Base-by-base conservation (phyloP, 1,140 invertebrate species). In the Apis laboriosa region DNA sequence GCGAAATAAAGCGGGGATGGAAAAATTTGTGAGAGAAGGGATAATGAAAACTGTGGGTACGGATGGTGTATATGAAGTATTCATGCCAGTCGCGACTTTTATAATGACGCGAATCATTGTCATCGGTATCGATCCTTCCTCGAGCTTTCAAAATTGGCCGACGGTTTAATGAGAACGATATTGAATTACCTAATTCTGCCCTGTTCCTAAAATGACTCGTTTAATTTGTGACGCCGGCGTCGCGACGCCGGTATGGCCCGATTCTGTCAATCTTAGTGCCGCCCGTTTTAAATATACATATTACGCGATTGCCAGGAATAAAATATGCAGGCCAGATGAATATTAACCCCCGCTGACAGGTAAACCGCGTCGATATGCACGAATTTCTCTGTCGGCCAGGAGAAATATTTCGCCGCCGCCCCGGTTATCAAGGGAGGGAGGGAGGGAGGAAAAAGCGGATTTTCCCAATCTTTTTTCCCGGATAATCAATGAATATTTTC, bases 181-280 rank as follows among this genome's bases (percentile, higher is more conserved):
- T 92, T 88, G 88, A 92, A 93, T 93, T 92, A 93, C 87, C 90
- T 88, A 92, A 89, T 92, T 92, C 83, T 89, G 87, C 78, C 63
- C 85, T 83, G 83, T 87, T 93, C 89, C 90, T 74, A 90, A 92
- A 93, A 91, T 92, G 91, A 93, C 89, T 93, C 90, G 85, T 93
- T 93, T 93, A 92, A 92, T 93, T 93, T 92, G 88, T 84, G 88
- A 91, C 87, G 64, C 56, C 73, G 80, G 78, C 88, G 90, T 88
- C 89, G 89, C 90, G 90, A 87, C 91, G 92, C 88, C 90, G 85
- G 87, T 79, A 86, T 93, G 92, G 79, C 92, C 93, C 89, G 89
- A 91, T 93, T 93, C 92, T 90, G 93, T 93, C 93, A 92, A 92
- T 92, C 92, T 90, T 88, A 86, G 85, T 84, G 80, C 83, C 80